Evolutionary conservation across 1,140 invertebrate species (phyloP).

Genomic region (Anthonomus grandis): DNA sequence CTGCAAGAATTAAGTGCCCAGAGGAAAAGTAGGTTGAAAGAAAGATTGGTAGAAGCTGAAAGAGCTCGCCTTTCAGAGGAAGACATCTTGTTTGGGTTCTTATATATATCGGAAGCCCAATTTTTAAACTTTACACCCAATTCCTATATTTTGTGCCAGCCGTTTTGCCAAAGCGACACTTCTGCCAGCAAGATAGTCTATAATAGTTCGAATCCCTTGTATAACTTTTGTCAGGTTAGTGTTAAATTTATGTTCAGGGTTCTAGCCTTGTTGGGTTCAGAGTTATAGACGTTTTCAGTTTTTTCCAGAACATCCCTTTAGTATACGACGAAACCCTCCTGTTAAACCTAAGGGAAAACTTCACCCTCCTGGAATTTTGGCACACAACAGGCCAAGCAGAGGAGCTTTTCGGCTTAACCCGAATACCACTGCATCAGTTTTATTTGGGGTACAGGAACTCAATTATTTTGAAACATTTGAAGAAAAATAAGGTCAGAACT

Average conservation of each 20-base stretch:
- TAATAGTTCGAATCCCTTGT: slow-evolving; percentile 50
- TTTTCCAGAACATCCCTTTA: slow-evolving; percentile 53
- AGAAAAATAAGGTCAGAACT: slow-evolving; percentile 36
- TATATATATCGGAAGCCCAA: slow-evolving; percentile 53
- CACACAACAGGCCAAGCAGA: slow-evolving; percentile 46
- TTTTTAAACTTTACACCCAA: slow-evolving; percentile 44
- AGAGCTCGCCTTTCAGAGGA: no score
- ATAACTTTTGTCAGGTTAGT: slow-evolving; percentile 53
- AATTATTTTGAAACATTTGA: slow-evolving; percentile 54
- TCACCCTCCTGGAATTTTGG: slow-evolving; percentile 56
- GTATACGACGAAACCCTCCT: slow-evolving; percentile 55
- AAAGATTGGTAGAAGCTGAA: no score
- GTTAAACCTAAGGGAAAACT: slow-evolving; percentile 55
- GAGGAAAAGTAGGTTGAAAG: no score
- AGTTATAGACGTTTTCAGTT: neutral
- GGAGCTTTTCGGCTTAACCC: slow-evolving; percentile 53
- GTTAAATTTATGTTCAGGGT: no score
- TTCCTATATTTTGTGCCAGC: slow-evolving; percentile 53
- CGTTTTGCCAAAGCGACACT: slow-evolving; percentile 53
- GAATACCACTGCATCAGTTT: slow-evolving; percentile 58
- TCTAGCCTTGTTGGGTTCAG: neutral
- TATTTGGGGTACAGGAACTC: slow-evolving; percentile 59
- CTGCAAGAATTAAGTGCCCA: no score
- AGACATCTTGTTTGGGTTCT: slow-evolving; percentile 52
- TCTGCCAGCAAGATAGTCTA: slow-evolving; percentile 49